A percentile compares a stretch with the other conserved stretches of the same genome.
Evolutionary conservation across 2,113 vertebrate genomes (phyloP).

Genomic region (Mustela lutreola): DNA sequence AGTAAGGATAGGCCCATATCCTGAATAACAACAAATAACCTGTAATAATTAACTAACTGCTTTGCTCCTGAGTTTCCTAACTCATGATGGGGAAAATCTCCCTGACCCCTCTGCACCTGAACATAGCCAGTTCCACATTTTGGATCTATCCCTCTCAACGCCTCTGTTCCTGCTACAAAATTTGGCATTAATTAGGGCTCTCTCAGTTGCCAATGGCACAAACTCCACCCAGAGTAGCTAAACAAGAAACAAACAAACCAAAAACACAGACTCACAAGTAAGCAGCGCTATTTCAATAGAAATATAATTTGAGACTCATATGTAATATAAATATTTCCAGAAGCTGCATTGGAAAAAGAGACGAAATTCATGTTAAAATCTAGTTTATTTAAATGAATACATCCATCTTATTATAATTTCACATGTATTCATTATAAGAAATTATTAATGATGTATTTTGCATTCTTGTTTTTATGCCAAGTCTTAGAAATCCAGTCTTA

Average conservation of each 20-base stretch:
- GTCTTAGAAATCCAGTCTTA: neutral
- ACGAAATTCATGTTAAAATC: slow-evolving; percentile 11
- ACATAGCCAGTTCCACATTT: neutral
- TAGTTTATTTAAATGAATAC: neutral
- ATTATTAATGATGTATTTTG: neutral
- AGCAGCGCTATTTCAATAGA: neutral
- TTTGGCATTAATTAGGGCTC: neutral
- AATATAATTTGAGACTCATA: neutral
- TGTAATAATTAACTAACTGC: neutral
- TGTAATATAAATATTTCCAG: neutral
- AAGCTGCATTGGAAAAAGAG: neutral
- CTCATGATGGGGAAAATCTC: neutral
- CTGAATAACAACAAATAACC: neutral
- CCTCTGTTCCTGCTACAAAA: neutral
- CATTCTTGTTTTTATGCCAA: neutral
- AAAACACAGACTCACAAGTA: neutral
- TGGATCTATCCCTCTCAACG: neutral
- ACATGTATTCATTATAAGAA: neutral
- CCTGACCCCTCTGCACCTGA: neutral
- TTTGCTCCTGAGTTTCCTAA: neutral
- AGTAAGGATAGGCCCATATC: neutral
- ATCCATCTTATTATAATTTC: neutral
- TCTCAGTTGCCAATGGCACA: neutral
- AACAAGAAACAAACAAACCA: neutral
- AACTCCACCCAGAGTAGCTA: neutral